phyloP scores from a whole-genome alignment of 2,113 vertebrate genomes.

The Coturnix japonica region DNA sequence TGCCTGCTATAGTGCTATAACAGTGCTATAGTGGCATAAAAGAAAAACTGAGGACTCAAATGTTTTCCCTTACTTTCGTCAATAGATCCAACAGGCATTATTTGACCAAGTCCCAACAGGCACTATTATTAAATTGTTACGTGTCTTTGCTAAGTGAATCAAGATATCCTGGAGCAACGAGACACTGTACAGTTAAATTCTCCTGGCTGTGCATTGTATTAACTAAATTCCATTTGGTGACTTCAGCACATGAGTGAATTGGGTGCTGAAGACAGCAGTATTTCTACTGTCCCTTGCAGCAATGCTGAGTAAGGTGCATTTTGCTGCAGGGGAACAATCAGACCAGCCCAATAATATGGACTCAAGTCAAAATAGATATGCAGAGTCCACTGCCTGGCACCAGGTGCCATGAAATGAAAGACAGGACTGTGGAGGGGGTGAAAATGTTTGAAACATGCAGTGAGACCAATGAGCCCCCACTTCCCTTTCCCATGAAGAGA shows the following conservation, averaged over 20 bases:
- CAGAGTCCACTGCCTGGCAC: not conserved
- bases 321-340: not conserved
- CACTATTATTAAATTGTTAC: not conserved
- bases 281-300: not conserved
- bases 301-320: not conserved
- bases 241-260: not conserved
- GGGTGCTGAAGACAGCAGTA: not conserved
- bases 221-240: slow-evolving; percentile 3
- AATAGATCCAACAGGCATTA: not conserved
- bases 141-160: not conserved
- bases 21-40: not conserved
- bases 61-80: not conserved
- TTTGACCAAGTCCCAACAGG: not conserved
- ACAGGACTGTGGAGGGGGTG: not conserved
- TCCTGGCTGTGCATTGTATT: not conserved
- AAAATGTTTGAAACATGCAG: not conserved
- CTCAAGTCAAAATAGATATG: not conserved
- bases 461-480: not conserved
- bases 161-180: not conserved
- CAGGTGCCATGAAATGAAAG: not conserved
- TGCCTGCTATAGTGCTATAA: too few species aligned
- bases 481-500: not conserved
- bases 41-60: not conserved
- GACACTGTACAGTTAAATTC: not conserved
- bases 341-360: not conserved